Evolutionary conservation across 2,113 vertebrate genomes (phyloP).

Genomic region (Mirounga angustirostris): DNA sequence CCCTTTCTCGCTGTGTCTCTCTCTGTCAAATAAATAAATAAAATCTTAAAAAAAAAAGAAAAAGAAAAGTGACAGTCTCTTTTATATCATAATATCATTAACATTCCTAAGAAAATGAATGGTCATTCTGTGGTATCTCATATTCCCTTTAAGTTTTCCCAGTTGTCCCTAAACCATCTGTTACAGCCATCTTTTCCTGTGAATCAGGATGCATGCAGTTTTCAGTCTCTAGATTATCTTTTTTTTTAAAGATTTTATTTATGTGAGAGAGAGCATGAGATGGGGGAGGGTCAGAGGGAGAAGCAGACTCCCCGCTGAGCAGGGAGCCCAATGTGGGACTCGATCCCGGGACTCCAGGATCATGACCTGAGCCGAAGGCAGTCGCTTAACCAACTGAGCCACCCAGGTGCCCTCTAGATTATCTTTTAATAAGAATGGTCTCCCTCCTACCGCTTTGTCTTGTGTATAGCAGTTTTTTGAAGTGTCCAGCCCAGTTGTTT

Average conservation of each 20-base stretch:
- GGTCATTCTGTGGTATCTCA: neutral
- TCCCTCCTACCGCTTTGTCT: neutral
- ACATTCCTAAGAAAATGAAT: conserved; percentile 7
- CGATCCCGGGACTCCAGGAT: too few species aligned
- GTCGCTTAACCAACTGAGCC: too few species aligned
- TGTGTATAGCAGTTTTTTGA: neutral
- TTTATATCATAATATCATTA: neutral
- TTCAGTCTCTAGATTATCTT: neutral
- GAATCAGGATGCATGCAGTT: neutral
- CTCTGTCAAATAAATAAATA: too few species aligned
- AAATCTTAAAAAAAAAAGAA: too few species aligned
- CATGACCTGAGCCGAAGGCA: too few species aligned
- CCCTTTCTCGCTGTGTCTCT: too few species aligned
- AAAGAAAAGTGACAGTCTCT: neutral
- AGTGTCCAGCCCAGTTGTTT: neutral
- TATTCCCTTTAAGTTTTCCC: neutral
- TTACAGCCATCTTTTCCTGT: neutral
- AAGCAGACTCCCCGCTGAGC: too few species aligned
- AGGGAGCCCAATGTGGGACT: too few species aligned
- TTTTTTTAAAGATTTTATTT: too few species aligned
- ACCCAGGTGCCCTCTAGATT: neutral
- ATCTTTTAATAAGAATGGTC: neutral
- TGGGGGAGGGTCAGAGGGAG: too few species aligned
- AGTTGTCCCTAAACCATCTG: neutral
- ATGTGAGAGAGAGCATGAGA: too few species aligned